Evolutionary conservation across 2,888 invertebrate species (phyloP), one percentile per base, ranked within the genome.

Genomic region (Melitaea athalia): DNA sequence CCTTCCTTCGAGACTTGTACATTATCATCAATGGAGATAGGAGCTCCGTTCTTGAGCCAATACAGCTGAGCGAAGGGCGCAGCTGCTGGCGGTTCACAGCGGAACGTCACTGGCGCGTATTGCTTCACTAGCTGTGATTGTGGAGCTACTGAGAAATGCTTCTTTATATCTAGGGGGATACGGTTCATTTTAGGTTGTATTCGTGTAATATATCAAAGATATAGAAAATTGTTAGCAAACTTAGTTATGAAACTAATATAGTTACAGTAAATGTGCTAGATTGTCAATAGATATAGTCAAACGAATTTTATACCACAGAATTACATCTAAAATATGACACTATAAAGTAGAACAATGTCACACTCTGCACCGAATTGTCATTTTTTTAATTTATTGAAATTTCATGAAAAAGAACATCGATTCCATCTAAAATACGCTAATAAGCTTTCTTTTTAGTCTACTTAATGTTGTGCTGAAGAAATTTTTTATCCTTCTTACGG

Each of bases 111-210:
- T 72, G 97, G 95, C n/a, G 96, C 95, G 76, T 97, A 96, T 74
- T 97, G 94, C 85, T 97, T 97, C 47, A 97, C 97, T 62, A 95
- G 94, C 72, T 96, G 94, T 0, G 97, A 96, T 78, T 97, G 95
- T 8, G 99, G 98, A n/a, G 97, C 95, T 72, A 96, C 95, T 77
- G 96, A 95, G 93, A 99, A 99, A 85, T 97, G 96, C 89, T 97
- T 98, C 90, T 96, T 96, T 88, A 99, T 94, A 91, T 96, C 98
- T 98, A 79, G 3, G 61, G 66, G 67, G 11, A 61, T 60, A 59
- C 38, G 24, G 17, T 52, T 14, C 11, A 15, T 33, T n/a, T 61
- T 50, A 33, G 50, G 12, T 38, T 38, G 38, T 50, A 4, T 60
- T 47, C 31, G 8, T 60, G 10, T 7, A 57, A n/a, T 57, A 5